A percentile compares a stretch with the other conserved stretches of the same genome.
These are phyloP conservation scores for Drosophila baimaii DNA, from an alignment of 1,140 invertebrate genomes.

Conservation along the genomic window DNA sequence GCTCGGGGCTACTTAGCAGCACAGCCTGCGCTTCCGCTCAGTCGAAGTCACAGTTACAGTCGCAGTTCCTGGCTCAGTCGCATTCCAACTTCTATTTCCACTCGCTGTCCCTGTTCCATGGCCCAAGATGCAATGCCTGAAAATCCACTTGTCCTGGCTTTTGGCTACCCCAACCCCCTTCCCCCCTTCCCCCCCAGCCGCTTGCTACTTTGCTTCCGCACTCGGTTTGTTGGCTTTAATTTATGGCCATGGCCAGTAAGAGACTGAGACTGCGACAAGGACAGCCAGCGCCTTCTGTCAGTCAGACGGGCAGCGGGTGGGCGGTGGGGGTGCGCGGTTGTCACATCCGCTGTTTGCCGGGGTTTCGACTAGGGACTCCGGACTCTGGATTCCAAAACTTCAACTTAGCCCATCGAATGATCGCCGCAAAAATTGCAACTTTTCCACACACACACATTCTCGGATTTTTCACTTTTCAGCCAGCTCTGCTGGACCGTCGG, in stretches of 20 bases:
- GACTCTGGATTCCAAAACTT: neutral
- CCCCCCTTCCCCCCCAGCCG: conserved; percentile 19
- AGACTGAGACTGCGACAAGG: conserved; percentile 39
- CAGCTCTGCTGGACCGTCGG: conserved; percentile 46
- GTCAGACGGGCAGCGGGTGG: conserved; percentile 10
- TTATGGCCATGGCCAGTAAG: conserved; percentile 66
- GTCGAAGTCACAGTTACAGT: conserved; percentile 11
- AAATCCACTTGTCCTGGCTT: conserved; percentile 66
- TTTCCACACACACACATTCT: conserved; percentile 66
- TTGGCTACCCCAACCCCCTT: neutral
- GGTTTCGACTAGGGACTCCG: conserved; percentile 5
- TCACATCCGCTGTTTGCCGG: conserved; percentile 70
- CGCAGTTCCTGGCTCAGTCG: conserved; percentile 14
- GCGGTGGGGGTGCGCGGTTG: conserved; percentile 26
- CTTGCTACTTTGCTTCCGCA: conserved; percentile 65
- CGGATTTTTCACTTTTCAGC: conserved; percentile 46
- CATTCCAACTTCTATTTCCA: neutral
- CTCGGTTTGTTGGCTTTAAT: conserved; percentile 78
- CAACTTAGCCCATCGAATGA: conserved; percentile 34
- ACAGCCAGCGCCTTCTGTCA: conserved; percentile 61
- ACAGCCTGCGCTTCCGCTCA: conserved; percentile 69
- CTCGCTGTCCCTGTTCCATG: conserved; percentile 10
- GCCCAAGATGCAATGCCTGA: conserved; percentile 73
- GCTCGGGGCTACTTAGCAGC: conserved; percentile 71
- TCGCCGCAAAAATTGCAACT: conserved; percentile 58